These are phyloP conservation scores for Trichoplusia ni DNA, from an alignment of 1,140 invertebrate genomes.

Conservation along the genomic window DNA sequence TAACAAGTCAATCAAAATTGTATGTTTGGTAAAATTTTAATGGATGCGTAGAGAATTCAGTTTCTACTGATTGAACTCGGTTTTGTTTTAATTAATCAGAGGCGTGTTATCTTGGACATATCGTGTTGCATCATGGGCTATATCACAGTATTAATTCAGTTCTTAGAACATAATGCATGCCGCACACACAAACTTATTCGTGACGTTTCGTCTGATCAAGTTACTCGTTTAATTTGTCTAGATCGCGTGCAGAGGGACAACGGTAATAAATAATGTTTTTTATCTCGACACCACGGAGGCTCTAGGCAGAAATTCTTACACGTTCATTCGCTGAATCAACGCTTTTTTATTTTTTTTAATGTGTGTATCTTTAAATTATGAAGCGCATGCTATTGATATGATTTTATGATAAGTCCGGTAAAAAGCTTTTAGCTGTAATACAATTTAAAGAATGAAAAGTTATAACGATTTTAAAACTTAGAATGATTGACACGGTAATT, in stretches of 20 bases:
- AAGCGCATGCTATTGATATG: conserved; percentile 24
- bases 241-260: conserved; percentile 67
- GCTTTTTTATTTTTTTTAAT: conserved; percentile 56
- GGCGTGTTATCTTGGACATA: conserved; percentile 7
- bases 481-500: too few species aligned
- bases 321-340: conserved; percentile 67
- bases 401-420: conserved; percentile 13
- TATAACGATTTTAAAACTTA: too few species aligned
- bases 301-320: conserved; percentile 69
- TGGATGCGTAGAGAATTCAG: neutral
- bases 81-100: conserved; percentile 21
- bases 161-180: conserved; percentile 38
- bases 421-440: neutral
- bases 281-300: conserved; percentile 64
- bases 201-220: conserved; percentile 50
- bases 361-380: conserved; percentile 33
- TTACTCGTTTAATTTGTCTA: conserved; percentile 76
- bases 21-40: conserved; percentile 4
- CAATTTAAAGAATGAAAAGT: neutral
- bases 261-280: conserved; percentile 72
- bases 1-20: conserved; percentile 25
- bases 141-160: conserved; percentile 33
- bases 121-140: conserved; percentile 31
- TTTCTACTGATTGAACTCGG: conserved; percentile 11
- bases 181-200: conserved; percentile 36